Base-by-base conservation (phyloP, 2,113 vertebrate genomes). In the Atrichornis clamosus region DNA sequence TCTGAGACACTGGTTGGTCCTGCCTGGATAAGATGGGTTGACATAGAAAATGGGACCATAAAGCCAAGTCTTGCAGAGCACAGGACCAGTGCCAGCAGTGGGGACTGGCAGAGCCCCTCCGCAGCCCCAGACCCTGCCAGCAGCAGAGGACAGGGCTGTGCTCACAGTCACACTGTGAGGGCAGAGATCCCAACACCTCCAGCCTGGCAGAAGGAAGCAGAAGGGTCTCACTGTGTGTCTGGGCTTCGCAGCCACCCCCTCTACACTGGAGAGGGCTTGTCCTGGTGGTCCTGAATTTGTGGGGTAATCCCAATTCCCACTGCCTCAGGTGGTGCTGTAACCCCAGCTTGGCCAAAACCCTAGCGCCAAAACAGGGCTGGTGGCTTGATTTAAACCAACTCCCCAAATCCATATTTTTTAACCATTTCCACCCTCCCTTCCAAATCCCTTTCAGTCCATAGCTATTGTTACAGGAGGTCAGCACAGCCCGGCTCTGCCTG, bases 201-300 rank as follows among this genome's bases (percentile, higher is more conserved):
- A 32, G 55, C 62, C 47, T 63, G 92, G 96, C 95, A 89, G 92
- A 81, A 81, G 88, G 90, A 88, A 97, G 63, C 15, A n/a, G 23
- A 41, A 30, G 53, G 78, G 67, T 89, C 85, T 95, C 85, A 37
- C 76, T 52, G 44, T 15, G 18, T 68, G 18, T 44, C 37, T 47
- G 41, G 10, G 13, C 65, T 56, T 44, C n/a, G 4, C 10, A 18
- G 13, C 41, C 18, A 24, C 67, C 22, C 12, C 6, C 37, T 33
- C 44, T 72, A 46, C 11, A 0, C 19, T 9, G 1, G 14, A 65
- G 37, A 4, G 55, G 16, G 12, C 39, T 81, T 49, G 8, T 69
- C 30, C 60, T 33, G 5, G 33, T 21, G 30, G 28, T 13, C 6
- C 22, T 37, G 62, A 35, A 55, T n/a, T 47, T 50, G 12, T 17